Conservation (phyloP, 2,888 invertebrate species). For the Mesochorus sp. region DNA sequence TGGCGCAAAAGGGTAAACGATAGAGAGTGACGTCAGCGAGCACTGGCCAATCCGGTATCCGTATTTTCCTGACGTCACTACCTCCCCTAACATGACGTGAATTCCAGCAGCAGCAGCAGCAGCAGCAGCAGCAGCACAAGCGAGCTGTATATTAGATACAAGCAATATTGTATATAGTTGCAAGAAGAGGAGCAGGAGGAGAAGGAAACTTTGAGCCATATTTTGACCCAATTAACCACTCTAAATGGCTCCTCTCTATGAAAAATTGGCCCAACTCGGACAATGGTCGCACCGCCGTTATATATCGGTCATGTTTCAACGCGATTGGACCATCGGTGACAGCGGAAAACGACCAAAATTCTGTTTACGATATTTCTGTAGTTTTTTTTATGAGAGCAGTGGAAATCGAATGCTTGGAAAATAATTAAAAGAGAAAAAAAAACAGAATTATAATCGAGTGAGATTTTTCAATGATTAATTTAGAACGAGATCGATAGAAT, state of each 20-base stretch:
- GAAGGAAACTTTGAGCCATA: constrained; percentile 69
- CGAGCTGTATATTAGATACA: constrained; percentile 58
- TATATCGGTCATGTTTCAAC: too few relatives aligned
- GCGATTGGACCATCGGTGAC: too few relatives aligned
- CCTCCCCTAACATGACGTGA: constrained; percentile 77
- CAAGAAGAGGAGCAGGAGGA: constrained; percentile 61
- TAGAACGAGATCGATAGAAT: too few relatives aligned
- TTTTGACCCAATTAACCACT: constrained; percentile 78
- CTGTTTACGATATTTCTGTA: too few relatives aligned
- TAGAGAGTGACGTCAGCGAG: constrained; percentile 76
- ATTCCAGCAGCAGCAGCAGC: constrained; percentile 69
- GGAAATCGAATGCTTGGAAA: too few relatives aligned
- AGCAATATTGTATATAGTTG: too few relatives aligned
- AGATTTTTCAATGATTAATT: too few relatives aligned
- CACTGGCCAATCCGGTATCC: constrained; percentile 75
- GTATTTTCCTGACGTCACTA: constrained; percentile 78
- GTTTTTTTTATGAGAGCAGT: too few relatives aligned
- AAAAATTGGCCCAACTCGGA: constrained; percentile 53
- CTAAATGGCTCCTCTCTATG: constrained; percentile 65
- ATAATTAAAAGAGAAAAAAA: too few relatives aligned
- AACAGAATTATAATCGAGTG: too few relatives aligned
- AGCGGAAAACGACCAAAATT: too few relatives aligned
- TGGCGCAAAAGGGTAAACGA: constrained; percentile 45
- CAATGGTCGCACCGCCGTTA: too few relatives aligned
- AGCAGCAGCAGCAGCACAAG: constrained; percentile 49